Evolutionary conservation across 2,888 invertebrate species (phyloP), one percentile per base, ranked within the genome.

Genomic region (Pseudococcus jackbeardsleyi): DNA sequence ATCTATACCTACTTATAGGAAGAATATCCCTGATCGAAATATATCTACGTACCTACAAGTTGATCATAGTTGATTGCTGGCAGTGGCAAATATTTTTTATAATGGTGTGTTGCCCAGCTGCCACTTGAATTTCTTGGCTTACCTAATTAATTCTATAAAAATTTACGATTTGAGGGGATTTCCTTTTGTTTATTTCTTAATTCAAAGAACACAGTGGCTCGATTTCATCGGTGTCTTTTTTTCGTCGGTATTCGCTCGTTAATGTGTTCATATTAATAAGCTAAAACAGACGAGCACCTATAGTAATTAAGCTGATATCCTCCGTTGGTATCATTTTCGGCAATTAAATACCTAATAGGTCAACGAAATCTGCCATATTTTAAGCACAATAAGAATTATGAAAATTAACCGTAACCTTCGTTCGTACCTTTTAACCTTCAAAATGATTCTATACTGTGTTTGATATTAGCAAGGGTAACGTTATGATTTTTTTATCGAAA

Each of bases 381-480:
- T 11, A 46, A 19, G 46, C 46, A 46, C 33, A 82, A 82, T 82
- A 82, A 46, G 39, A 19, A 42, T 77, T 33, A 39, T 42, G 39
- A 77, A 82, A 82, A 82, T 82, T 82, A 46, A 82, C 46, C 46
- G 79, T 82, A 46, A 82, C 79, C 79, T 82, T 82, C n/a, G 19
- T 82, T 46, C 79, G 79, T 82, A 82, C 46, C 19, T 46, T 82
- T 82, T 82, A 39, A 82, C 79, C 79, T 82, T 82, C 79, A 82
- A 82, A 82, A 33, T 82, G 2, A 82, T 82, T 82, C 46, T 82
- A 46, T 46, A 46, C 9, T 19, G n/a, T 64, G 64, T 82, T 82
- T 82, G 42, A 46, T 82, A 42, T 82, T 82, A 82, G 19, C 79
- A 82, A 82, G n/a, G 79, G 79, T 82, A 46, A 42, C 12, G 79